Evolutionary conservation across 2,797 vertebrate species (phyloP), one percentile per base, ranked within the genome.

Genomic region (Darevskia mixta): DNA sequence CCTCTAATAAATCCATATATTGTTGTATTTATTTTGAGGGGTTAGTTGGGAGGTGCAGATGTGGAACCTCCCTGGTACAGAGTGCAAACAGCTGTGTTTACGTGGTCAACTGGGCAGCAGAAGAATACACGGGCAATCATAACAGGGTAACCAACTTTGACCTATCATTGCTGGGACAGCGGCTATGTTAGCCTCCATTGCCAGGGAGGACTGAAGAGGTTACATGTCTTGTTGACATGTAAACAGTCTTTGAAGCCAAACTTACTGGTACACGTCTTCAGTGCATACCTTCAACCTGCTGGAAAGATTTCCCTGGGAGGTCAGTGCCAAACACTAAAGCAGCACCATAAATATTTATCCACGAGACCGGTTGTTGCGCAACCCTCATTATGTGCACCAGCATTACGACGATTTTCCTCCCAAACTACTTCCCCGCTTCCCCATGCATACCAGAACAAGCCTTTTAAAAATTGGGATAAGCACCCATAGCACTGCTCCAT

Each of bases 171-270:
- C 2, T 76, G 43, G 27, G 32, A 38, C 23, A 11, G 29, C 8
- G 35, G 35, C 23, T 75, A 64, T 89, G 90, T 66, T 90, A 58
- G n/a, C 79, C 77, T 88, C 92, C 83, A 88, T 80, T 86, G 82
- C 84, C 77, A 75, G 5, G 0, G 78, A 92, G 67, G 84, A 29
- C 10, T 86, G 76, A 92, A 90, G 89, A 92, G 90, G 90, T 93
- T 90, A 91, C 92, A 94, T 94, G 94, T 93, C 95, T 91, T 93
- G 91, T 85, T 89, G 66, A 25, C 80, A 91, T 66, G 89, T 90
- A 94, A 96, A 95, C 94, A 96, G 90, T 92, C 87, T 64, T 86
- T 88, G 23, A 90, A 85, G 90, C 89, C 87, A 92, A 91, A 82
- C 86, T 18, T 86, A 90, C 71, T 8, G 89, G 80, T 90, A 91